phyloP scores from a whole-genome alignment of 1,140 invertebrate species.

The Euura lappo region DNA sequence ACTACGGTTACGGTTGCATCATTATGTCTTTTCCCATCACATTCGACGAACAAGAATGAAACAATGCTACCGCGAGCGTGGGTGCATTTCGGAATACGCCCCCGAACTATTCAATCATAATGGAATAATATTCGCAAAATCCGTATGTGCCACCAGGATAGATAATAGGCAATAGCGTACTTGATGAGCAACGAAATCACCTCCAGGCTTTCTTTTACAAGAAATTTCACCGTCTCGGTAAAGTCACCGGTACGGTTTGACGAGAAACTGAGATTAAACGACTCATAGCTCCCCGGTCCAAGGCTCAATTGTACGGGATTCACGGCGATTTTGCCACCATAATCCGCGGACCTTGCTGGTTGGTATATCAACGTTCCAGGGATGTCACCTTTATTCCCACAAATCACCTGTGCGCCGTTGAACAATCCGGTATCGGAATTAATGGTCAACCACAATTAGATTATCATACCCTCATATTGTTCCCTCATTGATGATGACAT shows the following conservation, averaged over 20 bases:
- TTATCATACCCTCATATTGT: no score
- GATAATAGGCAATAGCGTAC: slow-evolving; percentile 29
- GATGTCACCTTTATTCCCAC: slow-evolving; percentile 42
- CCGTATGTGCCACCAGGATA: no score
- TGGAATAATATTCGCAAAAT: no score
- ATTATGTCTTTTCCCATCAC: no score
- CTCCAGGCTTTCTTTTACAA: slow-evolving; percentile 46
- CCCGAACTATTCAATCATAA: no score
- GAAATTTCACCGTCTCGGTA: slow-evolving; percentile 46
- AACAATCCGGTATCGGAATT: no score
- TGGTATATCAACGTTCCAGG: slow-evolving; percentile 37
- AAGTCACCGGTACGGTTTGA: slow-evolving; percentile 46
- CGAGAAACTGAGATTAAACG: slow-evolving; percentile 42
- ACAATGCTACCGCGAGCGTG: no score
- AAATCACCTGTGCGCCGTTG: slow-evolving; percentile 35
- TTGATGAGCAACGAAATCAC: slow-evolving; percentile 42
- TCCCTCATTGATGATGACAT: no score
- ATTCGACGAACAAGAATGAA: no score
- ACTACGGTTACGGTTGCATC: no score
- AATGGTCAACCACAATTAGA: no score
- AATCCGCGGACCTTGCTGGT: slow-evolving; percentile 29
- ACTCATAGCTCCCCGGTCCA: slow-evolving; percentile 33
- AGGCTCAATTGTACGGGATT: slow-evolving; percentile 30
- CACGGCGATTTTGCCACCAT: slow-evolving; percentile 37
- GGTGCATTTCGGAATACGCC: no score